Conservation (phyloP, 2,797 vertebrate species). For the Cuculus canorus region DNA sequence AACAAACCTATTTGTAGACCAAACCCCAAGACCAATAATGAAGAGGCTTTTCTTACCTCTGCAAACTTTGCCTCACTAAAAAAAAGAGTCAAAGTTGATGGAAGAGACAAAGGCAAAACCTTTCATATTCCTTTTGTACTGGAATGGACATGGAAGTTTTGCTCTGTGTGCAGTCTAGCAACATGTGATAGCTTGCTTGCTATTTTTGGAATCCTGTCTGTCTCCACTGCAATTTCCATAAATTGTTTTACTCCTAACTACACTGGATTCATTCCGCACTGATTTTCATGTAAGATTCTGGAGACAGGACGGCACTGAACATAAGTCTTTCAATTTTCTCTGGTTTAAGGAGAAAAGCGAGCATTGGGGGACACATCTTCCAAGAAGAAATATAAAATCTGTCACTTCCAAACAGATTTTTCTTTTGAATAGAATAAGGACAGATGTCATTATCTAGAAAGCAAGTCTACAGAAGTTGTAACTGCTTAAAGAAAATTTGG, state of each 20-base stretch:
- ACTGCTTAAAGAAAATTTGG: not conserved
- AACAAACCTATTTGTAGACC: not conserved
- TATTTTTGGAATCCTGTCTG: conserved; percentile 25
- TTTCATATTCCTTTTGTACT: not conserved
- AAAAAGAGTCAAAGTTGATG: not conserved
- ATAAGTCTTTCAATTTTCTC: not conserved
- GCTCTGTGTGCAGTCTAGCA: not conserved
- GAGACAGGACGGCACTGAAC: not conserved
- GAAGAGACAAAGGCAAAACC: not conserved
- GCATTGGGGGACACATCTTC: not conserved
- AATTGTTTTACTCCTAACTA: conserved; percentile 19
- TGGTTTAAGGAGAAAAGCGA: not conserved
- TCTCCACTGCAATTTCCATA: conserved; percentile 18
- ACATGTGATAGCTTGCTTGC: not conserved
- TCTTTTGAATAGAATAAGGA: not conserved
- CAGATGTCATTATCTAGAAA: not conserved
- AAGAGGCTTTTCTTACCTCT: not conserved
- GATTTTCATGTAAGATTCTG: conserved; percentile 9
- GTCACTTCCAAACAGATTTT: not conserved
- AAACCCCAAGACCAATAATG: not conserved
- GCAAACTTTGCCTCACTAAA: not conserved
- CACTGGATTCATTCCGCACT: not conserved
- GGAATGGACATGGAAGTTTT: not conserved
- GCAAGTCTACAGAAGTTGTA: not conserved
- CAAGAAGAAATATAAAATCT: not conserved